These are phyloP conservation scores for Aphrophora alni DNA, from an alignment of 2,888 invertebrate genomes.

Conservation along the genomic window DNA sequence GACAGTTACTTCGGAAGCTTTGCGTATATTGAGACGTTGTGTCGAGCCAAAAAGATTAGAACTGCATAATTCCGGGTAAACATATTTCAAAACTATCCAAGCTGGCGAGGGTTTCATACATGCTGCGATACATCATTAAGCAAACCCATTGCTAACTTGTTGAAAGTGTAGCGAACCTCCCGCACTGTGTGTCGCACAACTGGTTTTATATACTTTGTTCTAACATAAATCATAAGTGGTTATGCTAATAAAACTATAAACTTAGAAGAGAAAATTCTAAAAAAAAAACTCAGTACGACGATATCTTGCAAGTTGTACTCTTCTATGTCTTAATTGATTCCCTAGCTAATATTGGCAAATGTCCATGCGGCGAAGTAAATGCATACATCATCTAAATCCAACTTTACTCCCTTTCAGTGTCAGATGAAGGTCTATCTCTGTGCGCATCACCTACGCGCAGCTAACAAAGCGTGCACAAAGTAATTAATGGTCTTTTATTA, in stretches of 20 bases:
- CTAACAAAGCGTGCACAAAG: background rate
- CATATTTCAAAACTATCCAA: no score
- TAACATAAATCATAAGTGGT: constrained; percentile 24
- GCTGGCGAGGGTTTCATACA: no score
- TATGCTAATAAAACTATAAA: constrained; percentile 36
- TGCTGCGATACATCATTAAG: background rate
- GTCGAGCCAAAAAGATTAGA: background rate
- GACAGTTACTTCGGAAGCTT: background rate
- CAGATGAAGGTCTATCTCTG: background rate
- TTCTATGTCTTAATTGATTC: background rate
- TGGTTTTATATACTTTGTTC: background rate
- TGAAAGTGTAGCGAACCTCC: background rate
- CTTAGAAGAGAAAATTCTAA: background rate
- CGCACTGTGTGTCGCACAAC: background rate
- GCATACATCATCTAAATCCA: background rate
- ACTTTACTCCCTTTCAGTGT: background rate
- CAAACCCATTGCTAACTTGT: background rate
- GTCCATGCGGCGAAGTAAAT: background rate
- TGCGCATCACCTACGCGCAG: background rate
- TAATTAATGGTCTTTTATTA: background rate
- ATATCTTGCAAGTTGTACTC: background rate
- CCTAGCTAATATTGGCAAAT: background rate
- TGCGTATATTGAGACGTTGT: background rate
- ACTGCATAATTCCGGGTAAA: background rate
- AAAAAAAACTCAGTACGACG: background rate